phyloP scores from a whole-genome alignment of 2,113 vertebrate genomes.

The Percina caprodes region DNA sequence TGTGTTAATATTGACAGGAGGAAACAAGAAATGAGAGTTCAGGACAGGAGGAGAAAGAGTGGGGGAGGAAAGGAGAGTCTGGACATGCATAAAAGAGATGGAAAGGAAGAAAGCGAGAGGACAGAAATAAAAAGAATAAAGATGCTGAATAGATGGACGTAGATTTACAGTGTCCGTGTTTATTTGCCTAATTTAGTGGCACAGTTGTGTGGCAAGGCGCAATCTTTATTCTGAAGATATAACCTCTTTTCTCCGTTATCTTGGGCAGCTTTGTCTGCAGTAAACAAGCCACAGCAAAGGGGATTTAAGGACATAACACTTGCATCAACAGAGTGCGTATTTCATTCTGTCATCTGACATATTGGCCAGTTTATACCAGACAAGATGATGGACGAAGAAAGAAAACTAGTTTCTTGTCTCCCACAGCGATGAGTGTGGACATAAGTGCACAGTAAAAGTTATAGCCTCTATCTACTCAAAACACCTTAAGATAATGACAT shows the following conservation, averaged over 20 bases:
- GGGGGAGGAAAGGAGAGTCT: conserved; percentile 20
- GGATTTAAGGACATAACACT: conserved; percentile 62
- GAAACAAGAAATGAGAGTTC: conserved; percentile 63
- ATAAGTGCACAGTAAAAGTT: conserved; percentile 51
- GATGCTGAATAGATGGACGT: not conserved
- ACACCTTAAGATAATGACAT: conserved; percentile 63
- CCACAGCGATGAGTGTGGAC: conserved; percentile 27
- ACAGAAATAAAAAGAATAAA: conserved; percentile 22
- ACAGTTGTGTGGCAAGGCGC: not conserved
- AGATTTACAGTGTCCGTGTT: conserved; percentile 23
- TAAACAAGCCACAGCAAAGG: conserved; percentile 58
- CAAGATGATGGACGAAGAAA: conserved; percentile 38
- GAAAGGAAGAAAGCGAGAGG: conserved; percentile 20
- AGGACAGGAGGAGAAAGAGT: conserved; percentile 14
- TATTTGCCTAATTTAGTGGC: conserved; percentile 16
- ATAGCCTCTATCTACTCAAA: conserved; percentile 33
- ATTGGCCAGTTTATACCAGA: conserved; percentile 56
- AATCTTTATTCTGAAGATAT: conserved; percentile 10
- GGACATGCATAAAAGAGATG: conserved; percentile 44
- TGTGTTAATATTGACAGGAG: conserved; percentile 71
- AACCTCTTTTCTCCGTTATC: conserved; percentile 50
- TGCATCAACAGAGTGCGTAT: conserved; percentile 43
- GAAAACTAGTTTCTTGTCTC: conserved; percentile 53
- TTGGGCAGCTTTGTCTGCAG: conserved; percentile 43
- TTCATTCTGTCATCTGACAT: conserved; percentile 68